Evolutionary conservation across 2,888 invertebrate species (phyloP), one percentile per base, ranked within the genome.

Genomic region (Byasa hedistus): DNA sequence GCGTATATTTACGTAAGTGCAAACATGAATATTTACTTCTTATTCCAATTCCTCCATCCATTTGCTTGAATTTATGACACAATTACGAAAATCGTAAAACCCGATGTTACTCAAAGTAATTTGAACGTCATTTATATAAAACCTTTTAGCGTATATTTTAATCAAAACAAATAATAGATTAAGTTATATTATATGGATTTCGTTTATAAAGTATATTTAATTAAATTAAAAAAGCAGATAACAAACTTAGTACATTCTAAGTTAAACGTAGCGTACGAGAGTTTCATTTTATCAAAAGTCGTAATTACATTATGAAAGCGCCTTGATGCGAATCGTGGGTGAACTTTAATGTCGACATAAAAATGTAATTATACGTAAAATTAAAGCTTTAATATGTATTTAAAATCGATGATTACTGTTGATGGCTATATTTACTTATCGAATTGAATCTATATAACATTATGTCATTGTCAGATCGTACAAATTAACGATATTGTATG

Each of bases 211-310:
- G 55, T 56, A 59, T 63, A 63, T 66, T 63, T 63, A 60, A 66
- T 59, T 63, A 24, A 63, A 66, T 59, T 44, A 12, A 63, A 63
- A 59, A 63, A 63, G 58, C 32, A 66, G 66, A 66, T 66, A 66
- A 59, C 48, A 21, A 63, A 66, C 44, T 59, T 66, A 48, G 32
- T 48, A 63, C 27, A 55, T 66, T 66, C 56, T 63, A 54, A 39
- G 48, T 62, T 66, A 66, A 66, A 66, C 62, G 62, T 62, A 62
- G 62, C 58, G 62, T 66, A 62, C 62, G 62, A 62, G 62, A 66
- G 58, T 62, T 66, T 66, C 63, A 59, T 66, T 66, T 63, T 66
- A 66, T 63, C 62, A 63, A 66, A 66, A 66, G 63, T 66, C 63
- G 59, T 66, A 66, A 63, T 66, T 66, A 63, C 66, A 63, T 59